Evolutionary conservation across 2,888 invertebrate species (phyloP).

Genomic region (Heliconius hortense): DNA sequence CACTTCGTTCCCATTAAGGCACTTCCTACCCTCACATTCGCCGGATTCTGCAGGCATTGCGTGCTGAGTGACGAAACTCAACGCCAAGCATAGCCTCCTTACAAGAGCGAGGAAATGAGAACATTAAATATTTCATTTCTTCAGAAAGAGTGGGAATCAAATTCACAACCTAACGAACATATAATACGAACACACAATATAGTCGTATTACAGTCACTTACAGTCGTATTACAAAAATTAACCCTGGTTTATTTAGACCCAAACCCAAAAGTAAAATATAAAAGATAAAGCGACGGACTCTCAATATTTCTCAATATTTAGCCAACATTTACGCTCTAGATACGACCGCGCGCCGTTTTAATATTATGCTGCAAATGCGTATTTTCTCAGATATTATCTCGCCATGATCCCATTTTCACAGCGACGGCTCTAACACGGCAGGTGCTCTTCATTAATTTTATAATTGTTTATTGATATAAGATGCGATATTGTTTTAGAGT

Average conservation of each 20-base stretch:
- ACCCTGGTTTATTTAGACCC: not conserved
- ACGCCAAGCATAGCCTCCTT: too few species aligned
- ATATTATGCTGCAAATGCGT: constrained; percentile 26
- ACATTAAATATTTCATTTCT: too few species aligned
- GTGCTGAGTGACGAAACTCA: too few species aligned
- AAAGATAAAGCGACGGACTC: not conserved
- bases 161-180: too few species aligned
- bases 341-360: constrained; percentile 17
- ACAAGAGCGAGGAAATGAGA: too few species aligned
- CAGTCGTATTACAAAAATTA: too few species aligned
- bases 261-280: not conserved
- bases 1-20: too few species aligned
- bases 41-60: too few species aligned
- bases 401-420: constrained; percentile 18
- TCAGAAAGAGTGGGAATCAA: too few species aligned
- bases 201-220: too few species aligned
- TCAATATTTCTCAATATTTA: constrained; percentile 5
- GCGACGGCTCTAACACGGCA: constrained; percentile 8
- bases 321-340: constrained; percentile 16
- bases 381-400: constrained; percentile 26
- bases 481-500: not conserved
- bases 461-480: constrained; percentile 4
- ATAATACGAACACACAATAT: too few species aligned
- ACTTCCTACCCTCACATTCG: too few species aligned
- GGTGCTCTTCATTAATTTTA: constrained; percentile 7